Conservation (phyloP, 2,113 vertebrate species). For the Cebus imitator region DNA sequence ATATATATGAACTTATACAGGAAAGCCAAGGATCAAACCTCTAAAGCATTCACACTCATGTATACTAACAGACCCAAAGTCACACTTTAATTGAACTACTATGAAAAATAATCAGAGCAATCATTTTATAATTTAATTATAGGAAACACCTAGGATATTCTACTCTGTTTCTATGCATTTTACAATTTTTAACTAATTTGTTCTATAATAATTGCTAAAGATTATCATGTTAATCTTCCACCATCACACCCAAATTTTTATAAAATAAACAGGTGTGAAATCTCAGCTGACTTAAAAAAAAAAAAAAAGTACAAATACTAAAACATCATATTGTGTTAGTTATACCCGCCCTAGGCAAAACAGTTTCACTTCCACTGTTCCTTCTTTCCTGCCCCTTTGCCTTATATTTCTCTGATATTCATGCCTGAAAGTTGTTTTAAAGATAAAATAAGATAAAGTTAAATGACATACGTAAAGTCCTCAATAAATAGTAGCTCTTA, state of each 20-base stretch:
- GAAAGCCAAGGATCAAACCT: background rate
- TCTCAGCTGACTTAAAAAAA: background rate
- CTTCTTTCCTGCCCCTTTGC: background rate
- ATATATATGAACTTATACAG: background rate
- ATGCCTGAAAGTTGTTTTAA: background rate
- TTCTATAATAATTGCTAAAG: background rate
- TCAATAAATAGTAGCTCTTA: background rate
- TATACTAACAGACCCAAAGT: background rate
- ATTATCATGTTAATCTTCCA: background rate
- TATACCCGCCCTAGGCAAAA: background rate
- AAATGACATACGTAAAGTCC: background rate
- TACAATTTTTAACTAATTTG: background rate
- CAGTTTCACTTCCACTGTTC: background rate
- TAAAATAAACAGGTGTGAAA: constrained; percentile 15
- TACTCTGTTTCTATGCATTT: background rate
- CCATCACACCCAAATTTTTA: background rate
- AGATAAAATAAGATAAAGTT: constrained; percentile 33
- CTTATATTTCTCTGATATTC: background rate
- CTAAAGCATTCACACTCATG: background rate
- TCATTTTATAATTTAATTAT: background rate
- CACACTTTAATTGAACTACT: background rate
- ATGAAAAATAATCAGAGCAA: constrained; percentile 26
- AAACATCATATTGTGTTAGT: background rate
- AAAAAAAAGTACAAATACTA: background rate
- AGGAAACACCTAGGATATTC: background rate